Evolutionary conservation across 2,797 vertebrate genomes (phyloP).

Genomic region (Alosa sapidissima): DNA sequence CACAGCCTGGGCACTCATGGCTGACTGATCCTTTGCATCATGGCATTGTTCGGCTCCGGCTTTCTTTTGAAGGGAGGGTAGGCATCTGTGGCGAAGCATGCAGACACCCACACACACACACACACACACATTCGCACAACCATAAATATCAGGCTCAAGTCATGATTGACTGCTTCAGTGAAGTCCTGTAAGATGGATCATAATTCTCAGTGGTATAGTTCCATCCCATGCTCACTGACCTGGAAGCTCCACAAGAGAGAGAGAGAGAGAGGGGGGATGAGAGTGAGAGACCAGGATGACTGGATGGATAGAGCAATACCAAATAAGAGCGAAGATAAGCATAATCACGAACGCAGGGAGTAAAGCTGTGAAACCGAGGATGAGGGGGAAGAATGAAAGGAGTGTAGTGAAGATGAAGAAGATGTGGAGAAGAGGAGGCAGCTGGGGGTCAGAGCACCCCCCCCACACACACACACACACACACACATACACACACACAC

Average conservation of each 20-base stretch:
- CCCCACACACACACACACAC: not conserved
- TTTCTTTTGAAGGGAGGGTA: conserved; percentile 9
- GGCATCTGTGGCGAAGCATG: conserved; percentile 12
- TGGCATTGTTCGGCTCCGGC: conserved; percentile 4
- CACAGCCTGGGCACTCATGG: not conserved
- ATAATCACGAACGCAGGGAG: not conserved
- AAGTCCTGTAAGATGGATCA: conserved; percentile 40
- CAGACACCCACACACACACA: not conserved
- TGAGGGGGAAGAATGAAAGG: not conserved
- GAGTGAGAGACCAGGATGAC: not conserved
- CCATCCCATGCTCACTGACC: conserved; percentile 45
- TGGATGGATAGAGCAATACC: not conserved
- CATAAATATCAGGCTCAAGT: conserved; percentile 26
- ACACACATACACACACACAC: not conserved
- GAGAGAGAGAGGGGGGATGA: not conserved
- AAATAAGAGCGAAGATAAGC: not conserved
- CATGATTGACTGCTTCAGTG: conserved; percentile 21
- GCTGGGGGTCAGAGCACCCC: not conserved
- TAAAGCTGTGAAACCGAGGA: conserved; percentile 5
- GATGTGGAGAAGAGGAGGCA: too few species aligned
- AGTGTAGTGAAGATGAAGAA: not conserved
- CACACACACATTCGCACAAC: not conserved
- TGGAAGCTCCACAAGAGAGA: conserved; percentile 33
- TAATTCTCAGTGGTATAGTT: conserved; percentile 47
- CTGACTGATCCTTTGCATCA: not conserved